These are phyloP conservation scores for Nesogale talazaci DNA, from an alignment of 2,113 vertebrate species.

Conservation along the genomic window DNA sequence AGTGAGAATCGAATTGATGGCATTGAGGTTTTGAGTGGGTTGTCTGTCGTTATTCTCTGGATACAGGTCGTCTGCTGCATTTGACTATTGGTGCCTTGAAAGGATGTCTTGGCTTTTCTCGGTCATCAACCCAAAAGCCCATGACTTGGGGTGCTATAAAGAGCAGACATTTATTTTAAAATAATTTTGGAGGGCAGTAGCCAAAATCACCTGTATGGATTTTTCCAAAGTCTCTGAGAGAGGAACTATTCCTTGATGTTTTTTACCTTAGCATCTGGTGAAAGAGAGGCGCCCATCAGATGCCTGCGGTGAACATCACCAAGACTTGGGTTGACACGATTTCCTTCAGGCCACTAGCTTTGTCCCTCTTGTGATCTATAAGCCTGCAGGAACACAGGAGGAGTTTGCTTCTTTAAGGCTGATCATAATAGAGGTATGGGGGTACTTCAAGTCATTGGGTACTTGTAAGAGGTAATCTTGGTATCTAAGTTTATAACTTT, in stretches of 20 bases:
- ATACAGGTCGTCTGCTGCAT: background rate
- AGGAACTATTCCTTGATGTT: background rate
- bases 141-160: background rate
- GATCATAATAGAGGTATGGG: background rate
- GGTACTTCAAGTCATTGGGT: background rate
- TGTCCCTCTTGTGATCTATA: rapidly evolving
- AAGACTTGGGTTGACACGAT: background rate
- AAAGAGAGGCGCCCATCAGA: background rate
- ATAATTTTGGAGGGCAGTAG: background rate
- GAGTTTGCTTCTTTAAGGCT: background rate
- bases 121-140: background rate
- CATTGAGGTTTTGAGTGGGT: no score
- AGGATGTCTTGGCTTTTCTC: background rate
- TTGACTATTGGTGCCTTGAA: background rate
- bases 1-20: no score
- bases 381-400: background rate
- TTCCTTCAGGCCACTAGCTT: background rate
- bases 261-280: background rate
- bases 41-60: background rate
- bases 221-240: background rate
- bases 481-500: background rate
- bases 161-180: background rate
- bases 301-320: background rate
- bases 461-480: background rate
- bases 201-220: background rate